Evolutionary conservation across 2,888 invertebrate genomes (phyloP), one percentile per base, ranked within the genome.

Genomic region (Calephelis perditalis): DNA sequence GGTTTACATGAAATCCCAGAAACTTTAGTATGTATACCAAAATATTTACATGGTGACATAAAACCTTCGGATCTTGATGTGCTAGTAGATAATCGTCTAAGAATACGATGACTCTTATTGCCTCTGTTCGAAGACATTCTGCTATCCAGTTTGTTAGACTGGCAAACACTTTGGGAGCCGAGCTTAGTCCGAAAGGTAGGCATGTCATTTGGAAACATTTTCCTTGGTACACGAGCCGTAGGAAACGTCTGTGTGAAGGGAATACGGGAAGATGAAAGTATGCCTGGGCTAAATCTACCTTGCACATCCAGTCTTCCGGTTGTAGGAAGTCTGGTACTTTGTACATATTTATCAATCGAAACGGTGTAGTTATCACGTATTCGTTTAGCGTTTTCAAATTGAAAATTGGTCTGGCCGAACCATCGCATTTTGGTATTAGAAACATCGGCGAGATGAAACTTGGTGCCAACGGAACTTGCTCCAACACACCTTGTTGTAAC

Each of bases 401-500:
- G 70, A 70, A 71, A 37, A 71, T 70, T 0, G 70, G 68, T 0
- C 70, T 62, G 9, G 9, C 37, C 2, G 67, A 60, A 7, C 70
- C 69, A 63, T 70, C 68, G 56, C 52, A 43, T 43, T 73, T 73
- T 9, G 67, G 68, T 3, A 68, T 61, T 10, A 72, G 65, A 63
- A 72, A n/a, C n/a, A 73, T n/a, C n/a, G n/a, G n/a, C n/a, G n/a
- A n/a, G n/a, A n/a, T n/a, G n/a, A n/a, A n/a, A n/a, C n/a, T n/a
- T n/a, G n/a, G n/a, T n/a, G n/a, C n/a, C n/a, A n/a, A n/a, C n/a
- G n/a, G n/a, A n/a, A n/a, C n/a, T n/a, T n/a, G n/a, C n/a, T n/a
- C n/a, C n/a, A n/a, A n/a, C n/a, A n/a, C n/a, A n/a, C n/a, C n/a
- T n/a, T n/a, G n/a, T n/a, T n/a, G n/a, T n/a, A n/a, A n/a, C n/a